Percentiles rank a stretch among this genome's conserved stretches.
These are phyloP conservation scores for Agapornis canus DNA, from an alignment of 2,797 vertebrate genomes.

Conservation along the genomic window DNA sequence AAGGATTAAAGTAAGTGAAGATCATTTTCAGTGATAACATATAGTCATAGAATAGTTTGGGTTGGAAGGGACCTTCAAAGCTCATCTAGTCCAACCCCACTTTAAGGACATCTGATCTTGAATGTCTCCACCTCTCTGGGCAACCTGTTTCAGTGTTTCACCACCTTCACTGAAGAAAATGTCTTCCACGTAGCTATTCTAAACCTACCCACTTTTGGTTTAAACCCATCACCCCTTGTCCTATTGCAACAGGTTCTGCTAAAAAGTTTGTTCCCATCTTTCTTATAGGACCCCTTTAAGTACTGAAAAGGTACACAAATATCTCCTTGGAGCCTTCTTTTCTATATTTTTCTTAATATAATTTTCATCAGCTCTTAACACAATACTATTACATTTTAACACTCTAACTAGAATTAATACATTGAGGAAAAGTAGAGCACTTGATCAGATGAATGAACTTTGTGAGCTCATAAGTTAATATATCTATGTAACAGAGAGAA, in stretches of 20 bases:
- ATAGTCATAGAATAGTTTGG: neutral
- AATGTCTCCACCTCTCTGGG: neutral
- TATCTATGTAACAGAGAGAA: neutral
- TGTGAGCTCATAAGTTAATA: neutral
- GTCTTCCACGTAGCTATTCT: neutral
- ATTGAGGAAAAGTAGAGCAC: neutral
- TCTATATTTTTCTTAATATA: neutral
- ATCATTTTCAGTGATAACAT: neutral
- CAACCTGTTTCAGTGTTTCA: neutral
- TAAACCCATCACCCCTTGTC: neutral
- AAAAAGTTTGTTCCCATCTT: neutral
- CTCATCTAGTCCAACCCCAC: neutral
- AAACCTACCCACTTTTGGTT: neutral
- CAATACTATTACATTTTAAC: neutral
- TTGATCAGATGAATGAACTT: neutral
- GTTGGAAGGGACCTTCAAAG: neutral
- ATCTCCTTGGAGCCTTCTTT: too few relatives aligned
- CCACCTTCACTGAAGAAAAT: neutral
- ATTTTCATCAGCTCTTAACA: neutral
- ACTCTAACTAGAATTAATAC: neutral
- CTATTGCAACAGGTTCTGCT: neutral
- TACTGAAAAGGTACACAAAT: neutral
- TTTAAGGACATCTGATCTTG: neutral
- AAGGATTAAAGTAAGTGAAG: neutral
- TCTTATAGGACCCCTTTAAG: neutral